A percentile compares a stretch with the other conserved stretches of the same genome.
Conservation (phyloP, 2,888 invertebrate genomes). For the Crioceris asparagi region DNA sequence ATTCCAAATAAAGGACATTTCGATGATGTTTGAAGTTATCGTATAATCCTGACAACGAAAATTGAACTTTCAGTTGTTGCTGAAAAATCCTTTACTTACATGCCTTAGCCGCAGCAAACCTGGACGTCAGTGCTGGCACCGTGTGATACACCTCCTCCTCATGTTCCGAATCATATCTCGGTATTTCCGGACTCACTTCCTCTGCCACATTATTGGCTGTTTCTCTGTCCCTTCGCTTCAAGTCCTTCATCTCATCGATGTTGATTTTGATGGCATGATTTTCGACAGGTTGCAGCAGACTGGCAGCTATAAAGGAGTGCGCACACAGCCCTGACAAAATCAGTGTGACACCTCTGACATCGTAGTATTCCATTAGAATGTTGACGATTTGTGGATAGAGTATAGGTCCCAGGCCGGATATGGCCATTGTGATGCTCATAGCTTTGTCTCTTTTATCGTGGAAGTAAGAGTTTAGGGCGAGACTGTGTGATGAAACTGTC, state of each 20-base stretch:
- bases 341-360: slow-evolving; percentile 50
- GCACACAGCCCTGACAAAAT: slow-evolving; percentile 51
- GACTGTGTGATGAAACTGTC: slow-evolving; percentile 48
- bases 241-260: slow-evolving; percentile 7
- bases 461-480: slow-evolving; percentile 58
- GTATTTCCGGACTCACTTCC: slow-evolving; percentile 2
- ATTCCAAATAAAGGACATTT: no score
- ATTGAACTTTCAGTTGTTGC: no score
- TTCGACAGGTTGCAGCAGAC: slow-evolving; percentile 54
- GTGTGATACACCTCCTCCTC: slow-evolving; percentile 2
- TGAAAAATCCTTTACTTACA: not conserved
- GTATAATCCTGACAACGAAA: no score
- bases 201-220: not conserved
- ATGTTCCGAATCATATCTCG: no score
- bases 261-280: slow-evolving; percentile 46
- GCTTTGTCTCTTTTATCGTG: slow-evolving; percentile 50
- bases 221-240: not conserved
- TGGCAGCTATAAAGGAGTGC: slow-evolving; percentile 48
- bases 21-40: no score
- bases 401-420: slow-evolving; percentile 57
- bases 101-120: not conserved
- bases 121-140: not conserved
- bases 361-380: slow-evolving; percentile 44
- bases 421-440: slow-evolving; percentile 50
- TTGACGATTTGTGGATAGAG: slow-evolving; percentile 52